Base-by-base conservation (phyloP, 2,113 vertebrate genomes). In the Tragelaphus buxtoni region DNA sequence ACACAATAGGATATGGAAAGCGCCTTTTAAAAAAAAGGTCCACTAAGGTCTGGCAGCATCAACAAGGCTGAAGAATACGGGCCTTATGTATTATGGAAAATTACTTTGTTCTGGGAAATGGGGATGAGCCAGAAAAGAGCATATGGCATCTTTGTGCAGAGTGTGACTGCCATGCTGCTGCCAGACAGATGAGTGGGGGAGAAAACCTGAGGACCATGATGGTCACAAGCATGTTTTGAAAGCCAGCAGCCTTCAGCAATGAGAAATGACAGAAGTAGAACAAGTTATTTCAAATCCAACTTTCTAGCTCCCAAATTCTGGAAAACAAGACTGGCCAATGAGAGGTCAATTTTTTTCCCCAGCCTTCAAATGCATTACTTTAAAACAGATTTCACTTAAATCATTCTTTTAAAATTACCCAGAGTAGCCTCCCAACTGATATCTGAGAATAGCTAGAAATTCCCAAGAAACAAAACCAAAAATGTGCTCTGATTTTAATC, bases 1-100 rank as follows among this genome's bases (percentile, higher is more conserved):
- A 95, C 96, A 97, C 94, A 97, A 95, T 90, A 95, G 91, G 93
- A 95, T 95, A 97, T 96, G 96, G 97, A 97, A 96, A 88, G 79
- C 80, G 61, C 56, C 65, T 94, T 95, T 84, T 20, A 26, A 82
- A 91, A 96, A 84, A 96, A 88, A 93, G 45, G 95, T 82, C 77
- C 72, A 96, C 85, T 74, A 87, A 96, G 94, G 85, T 94, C 94
- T 97, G 96, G 97, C 98, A 96, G 77, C 35, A 51, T 32, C 1
- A 9, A 42, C 39, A 8, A 90, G 92, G 42, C 63, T 96, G 84
- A 56, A 95, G 77, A 97, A 95, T 77, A 97, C 35, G 30, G 90
- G 87, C 81, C 65, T 69, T 80, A 53, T 45, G 92, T 90, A 84
- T 88, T 95, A 94, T 7, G 56, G 86, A 94, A 95, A 97, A 86